These are phyloP conservation scores for Byasa hedistus DNA, from an alignment of 2,888 invertebrate species.

Conservation along the genomic window DNA sequence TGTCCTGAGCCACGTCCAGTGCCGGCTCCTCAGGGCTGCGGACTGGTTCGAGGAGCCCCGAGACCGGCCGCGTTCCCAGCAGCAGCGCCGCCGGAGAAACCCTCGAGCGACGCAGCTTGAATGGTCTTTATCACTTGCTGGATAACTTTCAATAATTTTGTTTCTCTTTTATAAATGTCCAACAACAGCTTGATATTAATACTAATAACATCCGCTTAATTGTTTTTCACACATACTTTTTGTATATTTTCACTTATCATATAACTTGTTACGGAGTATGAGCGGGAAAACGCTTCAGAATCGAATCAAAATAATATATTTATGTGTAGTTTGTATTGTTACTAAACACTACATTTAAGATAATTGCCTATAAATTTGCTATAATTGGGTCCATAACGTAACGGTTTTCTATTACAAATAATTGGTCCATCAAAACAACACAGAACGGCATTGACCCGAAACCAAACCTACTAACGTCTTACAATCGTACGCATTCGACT, in stretches of 20 bases:
- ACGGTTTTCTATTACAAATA: slow-evolving; percentile 24
- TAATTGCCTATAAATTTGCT: slow-evolving; percentile 11
- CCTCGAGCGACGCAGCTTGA: slow-evolving; percentile 75
- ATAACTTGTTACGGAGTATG: not conserved
- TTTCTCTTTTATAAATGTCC: slow-evolving; percentile 20
- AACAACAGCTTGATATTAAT: not conserved
- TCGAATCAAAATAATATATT: not conserved
- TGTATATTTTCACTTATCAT: not conserved
- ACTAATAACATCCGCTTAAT: not conserved
- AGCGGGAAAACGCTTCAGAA: not conserved
- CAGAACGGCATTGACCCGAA: slow-evolving; percentile 50
- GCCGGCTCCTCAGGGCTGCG: slow-evolving; percentile 74
- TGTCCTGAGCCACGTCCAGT: slow-evolving; percentile 76
- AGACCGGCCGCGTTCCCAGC: slow-evolving; percentile 79
- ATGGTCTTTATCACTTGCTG: slow-evolving; percentile 35
- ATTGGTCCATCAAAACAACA: slow-evolving; percentile 44
- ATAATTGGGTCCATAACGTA: not conserved
- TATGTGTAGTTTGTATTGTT: no score
- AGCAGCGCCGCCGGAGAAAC: slow-evolving; percentile 77
- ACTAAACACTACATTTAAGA: not conserved
- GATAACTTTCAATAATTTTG: slow-evolving; percentile 21
- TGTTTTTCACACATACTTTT: not conserved
- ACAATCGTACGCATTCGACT: slow-evolving; percentile 51
- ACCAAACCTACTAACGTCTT: slow-evolving; percentile 49
- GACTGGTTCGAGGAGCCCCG: slow-evolving; percentile 72